phyloP scores from a whole-genome alignment of 2,888 invertebrate genomes.

The Globia sparganii region DNA sequence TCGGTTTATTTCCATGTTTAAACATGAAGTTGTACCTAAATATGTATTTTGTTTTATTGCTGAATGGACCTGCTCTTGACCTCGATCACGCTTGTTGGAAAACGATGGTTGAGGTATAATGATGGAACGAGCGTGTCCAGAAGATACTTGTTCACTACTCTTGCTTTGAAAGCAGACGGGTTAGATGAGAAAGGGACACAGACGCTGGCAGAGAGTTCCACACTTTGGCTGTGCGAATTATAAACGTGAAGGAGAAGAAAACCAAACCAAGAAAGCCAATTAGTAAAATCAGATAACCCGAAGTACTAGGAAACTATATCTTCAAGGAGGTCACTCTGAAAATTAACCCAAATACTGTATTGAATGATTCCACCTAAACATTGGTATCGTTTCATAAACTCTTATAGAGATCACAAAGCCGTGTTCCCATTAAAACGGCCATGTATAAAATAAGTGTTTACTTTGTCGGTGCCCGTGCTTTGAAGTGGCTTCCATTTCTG shows the following conservation, averaged over 20 bases:
- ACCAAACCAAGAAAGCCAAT: background rate
- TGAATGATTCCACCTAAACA: constrained; percentile 40
- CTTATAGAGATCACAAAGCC: constrained; percentile 75
- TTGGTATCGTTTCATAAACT: constrained; percentile 47
- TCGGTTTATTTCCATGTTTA: background rate
- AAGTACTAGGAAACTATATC: constrained; percentile 35
- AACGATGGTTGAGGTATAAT: too few species aligned
- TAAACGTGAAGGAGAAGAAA: background rate
- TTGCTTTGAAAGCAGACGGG: background rate
- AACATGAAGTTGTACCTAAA: background rate
- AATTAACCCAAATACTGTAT: constrained; percentile 62
- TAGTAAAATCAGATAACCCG: background rate
- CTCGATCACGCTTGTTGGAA: too few species aligned
- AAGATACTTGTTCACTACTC: background rate
- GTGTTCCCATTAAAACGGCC: constrained; percentile 81
- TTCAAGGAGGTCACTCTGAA: constrained; percentile 38
- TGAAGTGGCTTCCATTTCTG: constrained; percentile 88
- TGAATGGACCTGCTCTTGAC: background rate
- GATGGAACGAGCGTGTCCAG: background rate
- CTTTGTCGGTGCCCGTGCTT: constrained; percentile 82
- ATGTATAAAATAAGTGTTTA: constrained; percentile 85
- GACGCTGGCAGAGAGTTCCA: background rate
- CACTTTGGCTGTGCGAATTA: too few species aligned
- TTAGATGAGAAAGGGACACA: background rate
- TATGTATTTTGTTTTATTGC: background rate